phyloP scores from a whole-genome alignment of 2,888 invertebrate genomes.

The Willowsia nigromaculata region DNA sequence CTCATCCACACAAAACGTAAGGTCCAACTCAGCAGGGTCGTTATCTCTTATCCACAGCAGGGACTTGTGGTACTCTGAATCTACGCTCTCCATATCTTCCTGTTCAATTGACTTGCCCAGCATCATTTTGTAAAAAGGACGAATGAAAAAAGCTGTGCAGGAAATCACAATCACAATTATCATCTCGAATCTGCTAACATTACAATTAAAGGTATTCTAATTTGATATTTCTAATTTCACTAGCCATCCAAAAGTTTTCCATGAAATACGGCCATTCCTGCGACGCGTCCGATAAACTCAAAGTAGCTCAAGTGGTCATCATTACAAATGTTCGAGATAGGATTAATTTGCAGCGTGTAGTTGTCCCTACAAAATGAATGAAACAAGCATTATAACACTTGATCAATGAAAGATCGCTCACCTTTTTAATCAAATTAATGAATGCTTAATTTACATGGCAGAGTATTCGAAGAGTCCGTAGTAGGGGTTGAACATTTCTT shows the following conservation, averaged over 20 bases:
- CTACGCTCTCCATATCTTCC: constrained; percentile 99
- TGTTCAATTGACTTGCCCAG: constrained; percentile 86
- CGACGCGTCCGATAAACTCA: constrained; percentile 98
- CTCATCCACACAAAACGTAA: constrained; percentile 98
- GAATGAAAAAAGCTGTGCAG: constrained; percentile 95
- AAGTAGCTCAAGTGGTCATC: constrained; percentile 99
- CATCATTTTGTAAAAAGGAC: constrained; percentile 99
- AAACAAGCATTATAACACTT: neutral
- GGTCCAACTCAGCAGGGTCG: constrained; percentile 95
- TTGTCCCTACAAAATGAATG: constrained; percentile 87
- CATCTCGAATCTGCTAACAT: too few species aligned
- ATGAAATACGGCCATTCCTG: constrained; percentile 99
- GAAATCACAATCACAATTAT: too few species aligned
- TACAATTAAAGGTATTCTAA: neutral
- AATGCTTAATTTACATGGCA: constrained; percentile 88
- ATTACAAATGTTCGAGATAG: constrained; percentile 97
- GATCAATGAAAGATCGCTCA: neutral
- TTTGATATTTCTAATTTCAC: neutral
- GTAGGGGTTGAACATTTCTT: constrained; percentile 99
- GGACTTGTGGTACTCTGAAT: constrained; percentile 99
- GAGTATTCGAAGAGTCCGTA: constrained; percentile 99
- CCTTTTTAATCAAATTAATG: neutral
- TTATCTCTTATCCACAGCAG: constrained; percentile 97
- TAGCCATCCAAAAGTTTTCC: constrained; percentile 97
- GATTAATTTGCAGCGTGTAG: constrained; percentile 99